Evolutionary conservation across 2,888 invertebrate genomes (phyloP).

Genomic region (Parthenolecanium corni): DNA sequence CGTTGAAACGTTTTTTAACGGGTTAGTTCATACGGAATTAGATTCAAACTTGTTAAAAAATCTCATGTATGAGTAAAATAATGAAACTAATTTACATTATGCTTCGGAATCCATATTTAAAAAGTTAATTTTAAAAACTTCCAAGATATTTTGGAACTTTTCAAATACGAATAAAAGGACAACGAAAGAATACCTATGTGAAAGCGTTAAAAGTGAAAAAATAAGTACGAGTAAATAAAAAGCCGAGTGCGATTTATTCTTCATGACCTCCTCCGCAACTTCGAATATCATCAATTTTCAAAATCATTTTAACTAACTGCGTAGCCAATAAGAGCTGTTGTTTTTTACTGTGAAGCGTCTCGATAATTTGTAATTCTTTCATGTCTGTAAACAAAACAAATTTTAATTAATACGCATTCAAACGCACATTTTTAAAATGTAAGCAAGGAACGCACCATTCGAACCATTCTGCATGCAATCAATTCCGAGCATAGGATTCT

Average conservation of each 20-base stretch:
- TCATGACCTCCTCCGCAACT: constrained; percentile 39
- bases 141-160: too few relatives aligned
- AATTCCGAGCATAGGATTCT: constrained; percentile 78
- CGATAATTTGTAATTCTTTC: constrained; percentile 89
- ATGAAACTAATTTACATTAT: too few relatives aligned
- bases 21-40: too few relatives aligned
- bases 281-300: constrained; percentile 96
- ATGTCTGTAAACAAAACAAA: constrained; percentile 53
- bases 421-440: too few relatives aligned
- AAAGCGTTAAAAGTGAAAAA: not conserved
- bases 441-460: constrained; percentile 37
- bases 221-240: not conserved
- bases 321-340: constrained; percentile 95
- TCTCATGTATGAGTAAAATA: too few relatives aligned
- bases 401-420: not conserved
- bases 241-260: not conserved
- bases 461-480: constrained; percentile 83
- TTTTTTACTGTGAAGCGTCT: constrained; percentile 91
- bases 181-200: too few relatives aligned
- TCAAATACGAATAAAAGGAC: too few relatives aligned
- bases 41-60: too few relatives aligned
- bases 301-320: constrained; percentile 97
- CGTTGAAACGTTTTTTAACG: too few relatives aligned
- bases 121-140: too few relatives aligned
- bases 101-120: too few relatives aligned